These are phyloP conservation scores for Trichonephila clavipes DNA, from an alignment of 1,140 invertebrate genomes.

Conservation along the genomic window DNA sequence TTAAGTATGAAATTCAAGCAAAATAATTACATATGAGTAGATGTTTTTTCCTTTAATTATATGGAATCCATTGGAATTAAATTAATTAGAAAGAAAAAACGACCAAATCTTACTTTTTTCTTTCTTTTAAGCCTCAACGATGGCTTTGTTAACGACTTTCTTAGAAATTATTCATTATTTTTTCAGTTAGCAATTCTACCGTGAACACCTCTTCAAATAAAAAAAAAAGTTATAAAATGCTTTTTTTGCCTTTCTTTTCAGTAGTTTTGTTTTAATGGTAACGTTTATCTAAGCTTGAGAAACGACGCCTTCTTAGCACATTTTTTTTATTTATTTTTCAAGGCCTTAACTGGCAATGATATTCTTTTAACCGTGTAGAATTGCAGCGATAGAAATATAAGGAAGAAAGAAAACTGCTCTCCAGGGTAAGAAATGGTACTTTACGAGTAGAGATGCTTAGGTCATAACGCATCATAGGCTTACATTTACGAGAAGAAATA, in stretches of 20 bases:
- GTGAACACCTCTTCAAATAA: not conserved
- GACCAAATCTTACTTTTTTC: not conserved
- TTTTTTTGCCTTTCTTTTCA: not conserved
- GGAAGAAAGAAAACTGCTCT: not conserved
- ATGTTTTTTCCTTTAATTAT: not conserved
- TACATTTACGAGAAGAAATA: constrained; percentile 32
- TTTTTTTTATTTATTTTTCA: constrained; percentile 6
- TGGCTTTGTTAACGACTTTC: not conserved
- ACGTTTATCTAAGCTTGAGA: constrained; percentile 21
- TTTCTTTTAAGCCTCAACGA: not conserved
- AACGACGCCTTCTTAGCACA: not conserved
- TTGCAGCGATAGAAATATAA: not conserved
- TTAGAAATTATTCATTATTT: not conserved
- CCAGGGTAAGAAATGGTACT: not conserved
- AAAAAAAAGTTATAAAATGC: not conserved
- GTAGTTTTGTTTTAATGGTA: constrained; percentile 40
- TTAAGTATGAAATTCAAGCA: not conserved
- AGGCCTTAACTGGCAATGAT: constrained; percentile 26
- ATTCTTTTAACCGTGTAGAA: constrained; percentile 24
- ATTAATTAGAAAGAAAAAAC: not conserved
- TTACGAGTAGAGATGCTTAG: not conserved
- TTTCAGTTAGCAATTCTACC: constrained; percentile 7
- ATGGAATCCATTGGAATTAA: not conserved
- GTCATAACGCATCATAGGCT: constrained; percentile 1
- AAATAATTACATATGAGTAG: not conserved